Conservation (phyloP, 2,797 vertebrate genomes). For the Artibeus lituratus region DNA sequence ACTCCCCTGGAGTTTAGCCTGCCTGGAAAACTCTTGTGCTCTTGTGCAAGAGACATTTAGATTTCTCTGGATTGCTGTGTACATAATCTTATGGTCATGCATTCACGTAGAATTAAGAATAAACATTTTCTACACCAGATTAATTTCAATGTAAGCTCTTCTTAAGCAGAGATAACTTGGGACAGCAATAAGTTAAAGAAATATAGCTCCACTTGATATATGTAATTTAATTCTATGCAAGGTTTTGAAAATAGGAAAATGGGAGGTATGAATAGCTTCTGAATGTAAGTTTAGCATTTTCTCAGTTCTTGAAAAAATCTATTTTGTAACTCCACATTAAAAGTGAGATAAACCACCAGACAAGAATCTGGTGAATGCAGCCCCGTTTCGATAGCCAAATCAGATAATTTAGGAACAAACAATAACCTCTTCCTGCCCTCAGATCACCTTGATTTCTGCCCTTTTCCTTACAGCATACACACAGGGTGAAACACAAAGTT, state of each 20-base stretch:
- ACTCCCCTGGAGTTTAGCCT: not conserved
- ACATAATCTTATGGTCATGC: not conserved
- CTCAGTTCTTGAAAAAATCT: not conserved
- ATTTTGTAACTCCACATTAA: not conserved
- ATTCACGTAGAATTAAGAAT: not conserved
- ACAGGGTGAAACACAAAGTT: not conserved
- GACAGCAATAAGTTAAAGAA: not conserved
- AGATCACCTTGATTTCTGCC: not conserved
- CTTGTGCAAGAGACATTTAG: not conserved
- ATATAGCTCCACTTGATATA: not conserved
- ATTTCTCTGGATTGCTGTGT: not conserved
- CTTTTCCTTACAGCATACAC: not conserved
- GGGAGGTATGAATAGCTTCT: not conserved
- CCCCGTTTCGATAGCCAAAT: not conserved
- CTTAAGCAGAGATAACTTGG: not conserved
- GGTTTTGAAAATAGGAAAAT: not conserved
- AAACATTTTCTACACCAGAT: not conserved
- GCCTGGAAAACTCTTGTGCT: not conserved
- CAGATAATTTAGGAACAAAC: conserved; percentile 5
- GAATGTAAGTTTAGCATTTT: not conserved
- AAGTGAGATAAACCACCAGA: not conserved
- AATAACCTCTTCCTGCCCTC: not conserved
- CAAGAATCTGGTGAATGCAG: not conserved
- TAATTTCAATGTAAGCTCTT: not conserved
- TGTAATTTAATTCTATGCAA: not conserved